A percentile compares a stretch with the other conserved stretches of the same genome.
These are phyloP conservation scores for Carduelis carduelis DNA, from an alignment of 2,797 vertebrate species.

Conservation along the genomic window DNA sequence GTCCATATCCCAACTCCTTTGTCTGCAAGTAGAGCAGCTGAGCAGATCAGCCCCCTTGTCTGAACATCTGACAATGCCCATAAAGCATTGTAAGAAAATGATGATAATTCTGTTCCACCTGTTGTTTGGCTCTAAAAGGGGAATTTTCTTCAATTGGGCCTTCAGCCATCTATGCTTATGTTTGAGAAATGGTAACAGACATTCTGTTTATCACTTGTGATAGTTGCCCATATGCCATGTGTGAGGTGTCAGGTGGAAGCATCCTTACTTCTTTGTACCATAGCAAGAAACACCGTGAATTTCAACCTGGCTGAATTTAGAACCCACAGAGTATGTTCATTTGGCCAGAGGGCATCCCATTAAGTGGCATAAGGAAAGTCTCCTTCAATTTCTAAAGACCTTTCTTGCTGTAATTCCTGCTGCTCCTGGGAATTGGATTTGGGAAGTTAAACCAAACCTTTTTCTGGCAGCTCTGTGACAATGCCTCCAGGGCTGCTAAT, in stretches of 20 bases:
- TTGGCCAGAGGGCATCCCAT: constrained; percentile 7
- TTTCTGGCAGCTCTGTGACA: neutral
- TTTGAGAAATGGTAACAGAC: constrained; percentile 36
- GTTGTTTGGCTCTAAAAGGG: neutral
- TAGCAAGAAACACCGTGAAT: neutral
- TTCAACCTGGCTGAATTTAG: neutral
- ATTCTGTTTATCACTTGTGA: constrained; percentile 28
- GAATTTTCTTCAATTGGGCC: neutral
- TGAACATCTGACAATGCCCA: neutral
- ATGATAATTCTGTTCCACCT: neutral
- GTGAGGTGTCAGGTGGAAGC: neutral
- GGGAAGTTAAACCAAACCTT: neutral
- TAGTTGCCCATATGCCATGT: constrained; percentile 10
- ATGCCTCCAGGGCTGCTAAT: neutral
- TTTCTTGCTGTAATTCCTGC: neutral
- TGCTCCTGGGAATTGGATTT: neutral
- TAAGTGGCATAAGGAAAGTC: neutral
- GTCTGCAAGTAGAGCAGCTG: neutral
- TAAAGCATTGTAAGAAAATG: neutral
- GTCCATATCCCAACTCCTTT: neutral
- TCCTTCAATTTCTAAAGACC: neutral
- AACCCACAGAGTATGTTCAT: neutral
- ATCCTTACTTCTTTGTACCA: neutral
- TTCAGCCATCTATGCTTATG: neutral
- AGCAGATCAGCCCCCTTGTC: neutral